Base-by-base conservation (phyloP, 2,113 vertebrate genomes). In the Alligator mississippiensis region DNA sequence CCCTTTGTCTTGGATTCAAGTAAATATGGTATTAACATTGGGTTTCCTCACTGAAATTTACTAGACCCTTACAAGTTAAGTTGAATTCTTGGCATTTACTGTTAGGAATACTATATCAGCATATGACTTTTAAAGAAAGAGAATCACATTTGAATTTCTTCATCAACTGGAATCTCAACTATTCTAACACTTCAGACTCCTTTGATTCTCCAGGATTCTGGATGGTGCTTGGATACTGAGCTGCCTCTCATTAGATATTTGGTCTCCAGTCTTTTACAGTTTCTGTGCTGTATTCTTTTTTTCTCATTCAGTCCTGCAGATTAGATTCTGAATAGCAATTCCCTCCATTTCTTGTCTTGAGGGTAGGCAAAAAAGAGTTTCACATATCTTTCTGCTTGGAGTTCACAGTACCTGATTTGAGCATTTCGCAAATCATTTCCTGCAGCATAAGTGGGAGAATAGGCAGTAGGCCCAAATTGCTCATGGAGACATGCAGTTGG, bases 401-500 rank as follows among this genome's bases (percentile, higher is more conserved):
- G 89, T 64, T 94, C 82, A 87, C 76, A 84, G 5, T n/a, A 90
- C 59, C n/a, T 85, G 47, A 5, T n/a, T 58, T 77, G 58, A 78
- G 80, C 81, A 74, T 78, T 64, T 80, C 66, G 27, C 0, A 3
- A 95, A 93, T 21, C 84, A 87, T 88, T 90, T 94, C 77, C 93
- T 91, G 80, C 86, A 94, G 81, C 61, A 87, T 70, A 93, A 95
- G 61, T 82, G 60, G 82, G n/a, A 92, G 63, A 84, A 89, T 10
- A 68, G 72, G 80, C 87, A 38, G 57, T n/a, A 63, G 72, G 92
- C 85, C 86, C 92, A 95, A 84, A 95, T 87, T 96, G 78, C 76
- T 93, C 81, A 66, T 58, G 85, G 85, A 87, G 84, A 86, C 66
- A 89, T 38, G 58, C 64, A 91, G 80, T 54, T 89, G 85, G 76